A percentile compares a stretch with the other conserved stretches of the same genome.
Evolutionary conservation across 2,888 invertebrate species (phyloP).

Genomic region (Bursaphelenchus okinawaensis): DNA sequence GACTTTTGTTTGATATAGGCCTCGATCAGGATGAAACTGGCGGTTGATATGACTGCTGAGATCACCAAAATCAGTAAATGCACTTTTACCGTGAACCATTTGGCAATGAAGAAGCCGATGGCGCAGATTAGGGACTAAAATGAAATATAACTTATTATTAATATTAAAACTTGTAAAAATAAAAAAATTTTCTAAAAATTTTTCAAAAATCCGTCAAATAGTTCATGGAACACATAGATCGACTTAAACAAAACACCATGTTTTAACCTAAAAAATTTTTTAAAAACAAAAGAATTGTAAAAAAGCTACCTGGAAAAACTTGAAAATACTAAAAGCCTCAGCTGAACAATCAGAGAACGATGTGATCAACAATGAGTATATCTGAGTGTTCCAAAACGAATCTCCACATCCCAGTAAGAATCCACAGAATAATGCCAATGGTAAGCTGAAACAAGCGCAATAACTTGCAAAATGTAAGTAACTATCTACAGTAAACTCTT

Average conservation of each 20-base stretch:
- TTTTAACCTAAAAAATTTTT: too few species aligned
- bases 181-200: background rate
- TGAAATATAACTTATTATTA: constrained; percentile 4
- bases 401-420: constrained; percentile 32
- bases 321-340: constrained; percentile 92
- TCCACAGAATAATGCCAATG: constrained; percentile 32
- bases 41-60: constrained; percentile 13
- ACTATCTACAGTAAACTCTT: too few species aligned
- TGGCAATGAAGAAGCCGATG: constrained; percentile 60
- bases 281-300: too few species aligned
- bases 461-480: too few species aligned
- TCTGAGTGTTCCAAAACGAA: constrained; percentile 58
- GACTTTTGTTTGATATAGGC: background rate
- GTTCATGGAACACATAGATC: too few species aligned
- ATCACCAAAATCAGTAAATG: constrained; percentile 60
- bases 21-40: background rate
- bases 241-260: too few species aligned
- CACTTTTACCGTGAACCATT: constrained; percentile 58
- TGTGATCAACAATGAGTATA: constrained; percentile 83
- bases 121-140: constrained; percentile 60
- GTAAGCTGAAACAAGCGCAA: constrained; percentile 14
- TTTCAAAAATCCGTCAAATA: background rate
- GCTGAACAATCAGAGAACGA: constrained; percentile 77
- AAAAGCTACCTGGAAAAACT: constrained; percentile 73
- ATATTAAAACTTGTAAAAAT: too few species aligned